These are phyloP conservation scores for Iguana delicatissima DNA, from an alignment of 2,797 vertebrate species.

Conservation along the genomic window DNA sequence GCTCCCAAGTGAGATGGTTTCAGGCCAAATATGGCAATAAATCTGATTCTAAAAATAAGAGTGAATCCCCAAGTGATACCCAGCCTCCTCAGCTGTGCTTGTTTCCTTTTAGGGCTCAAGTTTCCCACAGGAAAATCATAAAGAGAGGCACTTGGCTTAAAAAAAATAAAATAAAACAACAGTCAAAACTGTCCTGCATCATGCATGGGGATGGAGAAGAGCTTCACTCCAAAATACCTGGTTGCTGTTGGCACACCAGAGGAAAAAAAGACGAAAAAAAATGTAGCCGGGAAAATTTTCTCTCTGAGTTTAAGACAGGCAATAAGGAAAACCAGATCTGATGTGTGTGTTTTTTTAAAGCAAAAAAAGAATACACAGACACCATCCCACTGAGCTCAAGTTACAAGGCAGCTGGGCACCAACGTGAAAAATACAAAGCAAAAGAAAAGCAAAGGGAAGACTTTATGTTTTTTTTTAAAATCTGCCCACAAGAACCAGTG, in stretches of 20 bases:
- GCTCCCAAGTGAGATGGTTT: slow-evolving; percentile 73
- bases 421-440: too few relatives aligned
- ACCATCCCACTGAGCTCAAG: background rate
- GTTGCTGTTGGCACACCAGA: slow-evolving; percentile 53
- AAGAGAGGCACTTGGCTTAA: slow-evolving; percentile 72
- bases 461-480: slow-evolving; percentile 57
- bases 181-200: slow-evolving; percentile 63
- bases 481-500: too few relatives aligned
- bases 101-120: slow-evolving; percentile 86
- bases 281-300: background rate
- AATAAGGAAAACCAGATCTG: background rate
- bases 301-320: background rate
- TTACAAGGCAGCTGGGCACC: slow-evolving; percentile 6
- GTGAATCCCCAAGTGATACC: slow-evolving; percentile 82
- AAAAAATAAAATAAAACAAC: background rate
- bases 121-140: slow-evolving; percentile 89
- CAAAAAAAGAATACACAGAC: background rate
- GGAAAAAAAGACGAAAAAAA: background rate
- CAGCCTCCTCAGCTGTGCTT: slow-evolving; percentile 77
- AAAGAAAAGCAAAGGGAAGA: slow-evolving; percentile 56
- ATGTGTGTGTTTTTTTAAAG: background rate
- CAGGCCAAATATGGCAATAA: slow-evolving; percentile 86
- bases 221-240: slow-evolving; percentile 43
- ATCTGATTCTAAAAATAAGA: slow-evolving; percentile 85
- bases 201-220: slow-evolving; percentile 55